A percentile compares a stretch with the other conserved stretches of the same genome.
These are phyloP conservation scores for Drosophila azteca DNA, from an alignment of 1,140 invertebrate species.

Conservation along the genomic window DNA sequence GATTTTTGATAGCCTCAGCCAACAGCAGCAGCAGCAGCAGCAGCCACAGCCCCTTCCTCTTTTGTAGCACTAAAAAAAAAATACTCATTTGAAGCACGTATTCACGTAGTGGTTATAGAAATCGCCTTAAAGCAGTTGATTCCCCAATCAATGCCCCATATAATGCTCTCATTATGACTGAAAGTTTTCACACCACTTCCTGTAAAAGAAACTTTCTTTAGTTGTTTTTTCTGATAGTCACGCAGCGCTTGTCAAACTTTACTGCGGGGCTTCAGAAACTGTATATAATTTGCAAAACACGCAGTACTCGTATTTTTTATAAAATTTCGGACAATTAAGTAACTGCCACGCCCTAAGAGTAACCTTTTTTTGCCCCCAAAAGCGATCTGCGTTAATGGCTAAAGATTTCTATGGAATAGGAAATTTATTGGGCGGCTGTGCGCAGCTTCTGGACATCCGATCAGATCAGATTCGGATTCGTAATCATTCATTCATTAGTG, in stretches of 20 bases:
- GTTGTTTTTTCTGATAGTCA: background rate
- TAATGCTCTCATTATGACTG: constrained; percentile 14
- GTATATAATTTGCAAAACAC: constrained; percentile 16
- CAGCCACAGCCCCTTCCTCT: too few relatives aligned
- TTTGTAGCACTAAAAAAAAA: constrained; percentile 4
- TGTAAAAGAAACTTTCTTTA: too few relatives aligned
- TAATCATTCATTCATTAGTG: constrained; percentile 54
- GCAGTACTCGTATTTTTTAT: constrained; percentile 17
- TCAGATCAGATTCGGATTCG: background rate
- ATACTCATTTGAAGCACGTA: constrained; percentile 3
- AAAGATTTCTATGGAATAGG: constrained; percentile 48
- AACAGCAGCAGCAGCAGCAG: too few relatives aligned
- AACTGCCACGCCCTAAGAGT: background rate
- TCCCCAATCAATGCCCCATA: constrained; percentile 14
- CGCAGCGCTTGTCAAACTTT: too few relatives aligned
- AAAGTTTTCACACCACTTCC: too few relatives aligned
- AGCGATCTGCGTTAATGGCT: background rate
- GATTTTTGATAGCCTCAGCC: too few relatives aligned
- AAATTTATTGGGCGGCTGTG: constrained; percentile 39
- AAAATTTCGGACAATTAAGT: constrained; percentile 14
- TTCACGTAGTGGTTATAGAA: too few relatives aligned
- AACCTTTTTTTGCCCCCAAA: constrained; percentile 2
- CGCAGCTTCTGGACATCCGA: constrained; percentile 33
- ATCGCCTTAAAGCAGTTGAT: too few relatives aligned
- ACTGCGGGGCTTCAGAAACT: too few relatives aligned